Base-by-base conservation (phyloP, 2,797 vertebrate genomes). In the Paratrypauchen microcephalus region DNA sequence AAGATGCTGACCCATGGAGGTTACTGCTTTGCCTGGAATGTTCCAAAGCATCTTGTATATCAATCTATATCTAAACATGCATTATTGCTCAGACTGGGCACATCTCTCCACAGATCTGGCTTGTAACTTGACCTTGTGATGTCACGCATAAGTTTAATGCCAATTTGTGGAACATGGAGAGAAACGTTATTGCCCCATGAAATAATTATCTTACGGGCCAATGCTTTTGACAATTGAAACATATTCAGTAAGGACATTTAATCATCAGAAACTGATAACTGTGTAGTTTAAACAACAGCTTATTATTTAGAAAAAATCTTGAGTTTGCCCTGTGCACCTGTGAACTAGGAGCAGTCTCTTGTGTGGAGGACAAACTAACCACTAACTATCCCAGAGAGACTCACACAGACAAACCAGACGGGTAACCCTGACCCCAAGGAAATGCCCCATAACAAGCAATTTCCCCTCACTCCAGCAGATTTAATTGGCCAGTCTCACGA, bases 371-470 rank as follows among this genome's bases (percentile, higher is more conserved):
- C 48, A 69, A 74, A 67, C 76, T 57, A 86, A 82, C 83, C 75
- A 70, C 89, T 84, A 85, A 85, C 84, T 82, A 89, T 86, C 89
- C 92, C 89, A 88, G 74, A 56, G 91, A 92, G 92, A 92, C 84
- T 6, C 70, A 78, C 75, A 63, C 60, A 88, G 83, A 83, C 84
- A 86, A 77, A 55, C 75, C 74, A 73, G 82, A 85, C 69, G 70
- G 73, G 71, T 81, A 83, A 63, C 36, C 65, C 67, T 86, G 87
- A 90, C 92, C 92, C 91, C 68, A 86, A 91, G 90, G 92, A 93
- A 83, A 87, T 77, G 74, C 76, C 82, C 77, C 41, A 71, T 85
- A 90, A 91, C 85, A 87, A 92, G 85, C 84, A 77, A 68, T 75
- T 55, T 70, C 69, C 81, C 69, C 66, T 67, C 74, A 72, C 72